Evolutionary conservation across 2,113 vertebrate species (phyloP), one percentile per base, ranked within the genome.

Genomic region (Takifugu flavidus): DNA sequence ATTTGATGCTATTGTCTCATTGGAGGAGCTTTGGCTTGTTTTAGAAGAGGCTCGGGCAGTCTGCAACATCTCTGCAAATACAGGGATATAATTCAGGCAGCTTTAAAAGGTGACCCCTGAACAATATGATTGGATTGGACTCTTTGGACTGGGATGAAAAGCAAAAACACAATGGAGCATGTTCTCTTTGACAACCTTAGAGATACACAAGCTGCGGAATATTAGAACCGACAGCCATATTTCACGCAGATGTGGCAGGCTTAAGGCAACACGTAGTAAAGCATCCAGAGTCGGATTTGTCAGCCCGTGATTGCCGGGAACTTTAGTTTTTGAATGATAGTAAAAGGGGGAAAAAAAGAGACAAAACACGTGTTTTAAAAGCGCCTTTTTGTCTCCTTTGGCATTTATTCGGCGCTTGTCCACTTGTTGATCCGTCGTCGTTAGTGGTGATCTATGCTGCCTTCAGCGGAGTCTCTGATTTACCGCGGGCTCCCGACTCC

Each of bases 1-100:
- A 64, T 82, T 77, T 80, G 81, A 86, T 82, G 81, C 68, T 53
- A 60, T 84, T 75, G 79, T 82, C 79, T 83, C 75, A 53, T 74
- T 65, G 61, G 80, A 85, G 80, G 53, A 66, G 78, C 76, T 77
- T 72, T 80, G 69, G 63, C 57, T 79, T 42, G 67, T 58, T 59
- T 80, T 65, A 72, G 65, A 65, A 25, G 62, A 61, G 67, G 67
- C 72, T 60, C 58, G 55, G 34, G 59, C 61, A 49, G 49, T 53
- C 68, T 53, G 42, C 72, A 50, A 49, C 61, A 27, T 51, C 54
- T 43, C 68, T 15, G 20, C 67, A 64, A 51, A 67, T 69, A 65
- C 74, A 75, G 76, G 67, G 69, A 66, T 65, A 57, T 79, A 79
- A 84, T 77, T 84, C 62, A 79, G 82, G 82, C 67, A 56, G 64